These are phyloP conservation scores for Python bivittatus DNA, from an alignment of 2,113 vertebrate genomes.

Conservation along the genomic window DNA sequence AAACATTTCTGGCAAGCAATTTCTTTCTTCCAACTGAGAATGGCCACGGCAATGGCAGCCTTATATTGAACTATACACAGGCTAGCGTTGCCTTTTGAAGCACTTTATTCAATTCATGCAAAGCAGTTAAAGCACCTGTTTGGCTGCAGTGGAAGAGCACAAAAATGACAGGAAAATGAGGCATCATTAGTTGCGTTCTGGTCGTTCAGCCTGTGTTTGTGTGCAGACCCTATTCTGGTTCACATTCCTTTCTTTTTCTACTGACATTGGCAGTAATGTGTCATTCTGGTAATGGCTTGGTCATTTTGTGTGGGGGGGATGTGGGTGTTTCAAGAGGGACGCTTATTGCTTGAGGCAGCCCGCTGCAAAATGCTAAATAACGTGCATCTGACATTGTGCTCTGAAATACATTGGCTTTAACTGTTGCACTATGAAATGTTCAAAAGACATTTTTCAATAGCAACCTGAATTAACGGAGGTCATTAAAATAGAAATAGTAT, in stretches of 20 bases:
- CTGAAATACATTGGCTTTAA: constrained; percentile 33
- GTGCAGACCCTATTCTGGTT: constrained; percentile 54
- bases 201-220: constrained; percentile 44
- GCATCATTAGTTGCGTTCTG: constrained; percentile 53
- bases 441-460: constrained; percentile 36
- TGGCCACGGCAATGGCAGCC: constrained; percentile 35
- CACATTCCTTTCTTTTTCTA: constrained; percentile 51
- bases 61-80: constrained; percentile 31
- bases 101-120: constrained; percentile 55
- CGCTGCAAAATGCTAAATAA: constrained; percentile 54
- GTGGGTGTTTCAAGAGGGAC: constrained; percentile 24
- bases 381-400: constrained; percentile 51
- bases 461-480: constrained; percentile 43
- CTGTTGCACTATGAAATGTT: constrained; percentile 48
- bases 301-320: constrained; percentile 38
- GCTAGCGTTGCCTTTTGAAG: constrained; percentile 55
- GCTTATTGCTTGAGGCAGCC: constrained; percentile 51
- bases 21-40: not conserved
- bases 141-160: constrained; percentile 51
- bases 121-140: constrained; percentile 62
- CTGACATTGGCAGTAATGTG: constrained; percentile 64
- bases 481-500: constrained; percentile 42
- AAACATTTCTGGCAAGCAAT: constrained; percentile 41
- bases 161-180: constrained; percentile 72
- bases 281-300: constrained; percentile 61